phyloP scores from a whole-genome alignment of 2,113 vertebrate species.

The Brevimyrus niger region DNA sequence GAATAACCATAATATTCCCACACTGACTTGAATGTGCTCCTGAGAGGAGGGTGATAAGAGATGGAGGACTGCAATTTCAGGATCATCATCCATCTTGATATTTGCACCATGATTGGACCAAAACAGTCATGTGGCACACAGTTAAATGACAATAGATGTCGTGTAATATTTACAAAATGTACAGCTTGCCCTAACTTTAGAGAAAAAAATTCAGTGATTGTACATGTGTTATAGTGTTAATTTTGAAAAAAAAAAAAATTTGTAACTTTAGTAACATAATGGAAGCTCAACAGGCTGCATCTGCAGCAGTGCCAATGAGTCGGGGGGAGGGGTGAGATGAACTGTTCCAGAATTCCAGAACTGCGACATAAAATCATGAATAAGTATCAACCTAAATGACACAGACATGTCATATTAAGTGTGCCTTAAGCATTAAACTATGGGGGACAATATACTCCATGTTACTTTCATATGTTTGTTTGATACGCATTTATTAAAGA shows the following conservation, averaged over 20 bases:
- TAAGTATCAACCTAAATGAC: no score
- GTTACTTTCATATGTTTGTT: no score
- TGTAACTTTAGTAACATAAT: background rate
- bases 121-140: background rate
- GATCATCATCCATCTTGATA: background rate
- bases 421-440: no score
- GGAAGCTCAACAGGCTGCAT: background rate
- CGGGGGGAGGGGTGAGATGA: background rate
- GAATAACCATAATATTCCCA: background rate
- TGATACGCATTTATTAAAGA: no score
- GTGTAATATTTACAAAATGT: background rate
- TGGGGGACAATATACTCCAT: no score
- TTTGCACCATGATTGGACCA: background rate
- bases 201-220: background rate
- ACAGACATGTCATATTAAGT: no score
- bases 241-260: background rate
- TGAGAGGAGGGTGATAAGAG: no score
- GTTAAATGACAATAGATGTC: background rate
- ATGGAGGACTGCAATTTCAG: background rate
- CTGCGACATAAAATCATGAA: background rate
- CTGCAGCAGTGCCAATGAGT: background rate
- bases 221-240: background rate
- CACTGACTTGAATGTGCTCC: background rate
- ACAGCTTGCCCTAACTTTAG: background rate
- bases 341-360: background rate